These are phyloP conservation scores for Proales similis DNA, from an alignment of 1,140 invertebrate genomes.

Conservation along the genomic window DNA sequence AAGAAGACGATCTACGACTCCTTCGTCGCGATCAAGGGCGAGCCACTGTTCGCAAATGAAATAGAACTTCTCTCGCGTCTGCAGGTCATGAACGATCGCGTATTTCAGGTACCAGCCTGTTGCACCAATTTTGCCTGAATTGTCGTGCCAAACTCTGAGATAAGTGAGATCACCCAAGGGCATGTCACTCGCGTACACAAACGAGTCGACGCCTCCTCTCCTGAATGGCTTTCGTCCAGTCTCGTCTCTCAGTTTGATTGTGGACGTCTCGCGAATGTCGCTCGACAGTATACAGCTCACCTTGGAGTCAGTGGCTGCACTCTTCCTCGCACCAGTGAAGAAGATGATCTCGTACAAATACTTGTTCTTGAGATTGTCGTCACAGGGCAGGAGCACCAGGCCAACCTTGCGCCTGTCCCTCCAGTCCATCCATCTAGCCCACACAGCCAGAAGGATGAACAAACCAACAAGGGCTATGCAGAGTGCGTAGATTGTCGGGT, in stretches of 20 bases:
- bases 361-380: slow-evolving; percentile 42
- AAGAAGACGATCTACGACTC: slow-evolving; percentile 51
- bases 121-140: slow-evolving; percentile 54
- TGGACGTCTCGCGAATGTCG: slow-evolving; percentile 29
- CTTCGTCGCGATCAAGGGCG: slow-evolving; percentile 51
- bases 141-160: slow-evolving; percentile 59
- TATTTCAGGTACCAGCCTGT: slow-evolving; percentile 58
- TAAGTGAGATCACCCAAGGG: slow-evolving; percentile 56
- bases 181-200: slow-evolving; percentile 56
- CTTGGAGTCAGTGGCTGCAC: slow-evolving; percentile 40
- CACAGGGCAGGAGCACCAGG: slow-evolving; percentile 42
- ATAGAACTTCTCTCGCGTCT: slow-evolving; percentile 55
- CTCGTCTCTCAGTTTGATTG: slow-evolving; percentile 10
- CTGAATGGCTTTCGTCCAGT: slow-evolving; percentile 38
- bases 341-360: slow-evolving; percentile 46
- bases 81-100: slow-evolving; percentile 56
- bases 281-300: slow-evolving; percentile 38
- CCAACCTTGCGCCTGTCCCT: slow-evolving; percentile 52
- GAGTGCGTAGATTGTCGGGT: slow-evolving; percentile 58
- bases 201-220: slow-evolving; percentile 54
- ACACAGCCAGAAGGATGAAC: slow-evolving; percentile 54
- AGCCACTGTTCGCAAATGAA: slow-evolving; percentile 53
- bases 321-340: slow-evolving; percentile 44
- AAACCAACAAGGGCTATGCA: slow-evolving; percentile 54
- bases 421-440: slow-evolving; percentile 54